Percentiles rank a stretch among this genome's conserved stretches.
phyloP scores from a whole-genome alignment of 1,140 invertebrate genomes.

The Cephus cinctus region DNA sequence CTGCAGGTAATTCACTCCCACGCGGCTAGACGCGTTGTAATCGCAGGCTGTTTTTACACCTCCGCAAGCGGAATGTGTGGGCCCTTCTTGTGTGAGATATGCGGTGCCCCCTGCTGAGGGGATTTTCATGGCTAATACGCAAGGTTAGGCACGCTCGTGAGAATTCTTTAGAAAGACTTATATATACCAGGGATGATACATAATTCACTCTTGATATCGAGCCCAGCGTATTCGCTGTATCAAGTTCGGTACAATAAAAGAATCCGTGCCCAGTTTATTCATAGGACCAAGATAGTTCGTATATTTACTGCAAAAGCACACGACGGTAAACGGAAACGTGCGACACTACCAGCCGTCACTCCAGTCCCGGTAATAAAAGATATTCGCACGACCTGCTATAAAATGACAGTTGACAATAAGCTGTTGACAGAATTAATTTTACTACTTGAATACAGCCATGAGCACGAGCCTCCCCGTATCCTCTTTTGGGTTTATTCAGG shows the following conservation, averaged over 20 bases:
- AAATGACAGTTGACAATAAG: constrained; percentile 39
- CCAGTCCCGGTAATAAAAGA: constrained; percentile 37
- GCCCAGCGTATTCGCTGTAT: too few species aligned
- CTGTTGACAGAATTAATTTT: constrained; percentile 48
- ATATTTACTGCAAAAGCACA: too few species aligned
- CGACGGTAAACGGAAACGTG: too few species aligned
- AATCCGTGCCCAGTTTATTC: too few species aligned
- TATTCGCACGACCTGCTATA: constrained; percentile 39
- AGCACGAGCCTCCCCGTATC: too few species aligned
- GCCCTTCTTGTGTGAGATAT: constrained; percentile 28
- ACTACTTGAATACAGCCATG: constrained; percentile 24
- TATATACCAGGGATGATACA: too few species aligned
- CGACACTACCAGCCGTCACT: too few species aligned
- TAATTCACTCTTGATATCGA: too few species aligned
- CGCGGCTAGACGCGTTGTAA: constrained; percentile 27
- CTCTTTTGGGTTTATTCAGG: constrained; percentile 22
- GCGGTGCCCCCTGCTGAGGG: constrained; percentile 34
- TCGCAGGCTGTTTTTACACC: constrained; percentile 38
- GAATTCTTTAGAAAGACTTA: too few species aligned
- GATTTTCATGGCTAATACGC: constrained; percentile 46
- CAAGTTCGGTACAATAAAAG: too few species aligned
- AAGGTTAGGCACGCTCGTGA: too few species aligned
- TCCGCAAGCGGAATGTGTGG: constrained; percentile 31
- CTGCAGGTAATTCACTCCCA: constrained; percentile 47
- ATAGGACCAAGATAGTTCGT: too few species aligned